A percentile compares a stretch with the other conserved stretches of the same genome.
Evolutionary conservation across 2,888 invertebrate genomes (phyloP).

Genomic region (Cheilosia impressa): DNA sequence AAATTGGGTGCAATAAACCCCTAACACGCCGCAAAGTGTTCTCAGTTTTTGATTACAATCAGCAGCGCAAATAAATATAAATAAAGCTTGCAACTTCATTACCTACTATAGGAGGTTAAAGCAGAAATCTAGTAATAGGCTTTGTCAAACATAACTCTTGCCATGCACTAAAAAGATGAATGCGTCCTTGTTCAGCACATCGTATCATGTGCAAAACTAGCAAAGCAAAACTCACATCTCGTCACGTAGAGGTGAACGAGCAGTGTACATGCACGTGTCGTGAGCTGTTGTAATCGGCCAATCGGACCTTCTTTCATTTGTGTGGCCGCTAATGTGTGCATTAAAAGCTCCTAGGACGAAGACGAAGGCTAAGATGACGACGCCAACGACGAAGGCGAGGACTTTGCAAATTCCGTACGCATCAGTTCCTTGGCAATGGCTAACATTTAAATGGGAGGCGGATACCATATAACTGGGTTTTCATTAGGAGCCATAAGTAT

Average conservation of each 20-base stretch:
- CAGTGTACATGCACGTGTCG: slow-evolving; percentile 35
- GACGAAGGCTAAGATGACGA: neutral
- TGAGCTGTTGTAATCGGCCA: slow-evolving; percentile 51
- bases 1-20: too few species aligned
- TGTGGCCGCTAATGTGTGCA: slow-evolving; percentile 56
- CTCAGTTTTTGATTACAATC: too few species aligned
- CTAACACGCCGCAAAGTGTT: too few species aligned
- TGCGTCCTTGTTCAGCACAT: slow-evolving; percentile 26
- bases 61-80: too few species aligned
- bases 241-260: slow-evolving; percentile 43
- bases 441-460: slow-evolving; percentile 76
- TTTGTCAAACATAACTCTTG: neutral
- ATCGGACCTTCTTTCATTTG: slow-evolving; percentile 55
- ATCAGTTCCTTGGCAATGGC: slow-evolving; percentile 28
- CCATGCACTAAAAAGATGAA: neutral
- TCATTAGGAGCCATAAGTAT: slow-evolving; percentile 72
- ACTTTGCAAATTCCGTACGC: slow-evolving; percentile 33
- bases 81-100: too few species aligned
- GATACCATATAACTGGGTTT: slow-evolving; percentile 78
- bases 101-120: too few species aligned
- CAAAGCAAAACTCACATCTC: slow-evolving; percentile 44
- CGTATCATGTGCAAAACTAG: slow-evolving; percentile 26
- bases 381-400: slow-evolving; percentile 25
- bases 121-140: too few species aligned
- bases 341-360: slow-evolving; percentile 41